phyloP scores from a whole-genome alignment of 2,113 vertebrate species.

The Antechinus flavipes region DNA sequence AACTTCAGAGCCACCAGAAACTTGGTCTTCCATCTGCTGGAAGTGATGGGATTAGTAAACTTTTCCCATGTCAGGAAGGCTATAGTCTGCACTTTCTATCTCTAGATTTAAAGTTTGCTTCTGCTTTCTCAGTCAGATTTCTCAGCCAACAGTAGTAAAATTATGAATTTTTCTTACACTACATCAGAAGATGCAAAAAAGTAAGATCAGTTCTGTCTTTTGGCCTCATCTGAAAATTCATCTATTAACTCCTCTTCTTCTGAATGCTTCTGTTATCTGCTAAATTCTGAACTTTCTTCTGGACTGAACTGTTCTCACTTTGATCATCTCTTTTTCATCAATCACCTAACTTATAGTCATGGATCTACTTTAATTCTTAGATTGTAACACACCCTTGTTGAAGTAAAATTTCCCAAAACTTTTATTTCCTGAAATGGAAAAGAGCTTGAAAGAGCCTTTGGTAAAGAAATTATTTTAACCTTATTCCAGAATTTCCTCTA shows the following conservation, averaged over 20 bases:
- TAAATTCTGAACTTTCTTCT: neutral
- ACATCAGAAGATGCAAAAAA: neutral
- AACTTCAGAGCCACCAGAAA: neutral
- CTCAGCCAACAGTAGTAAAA: neutral
- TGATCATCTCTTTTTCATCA: neutral
- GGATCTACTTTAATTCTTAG: neutral
- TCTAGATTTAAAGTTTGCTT: neutral
- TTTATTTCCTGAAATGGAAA: neutral
- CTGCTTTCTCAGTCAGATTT: neutral
- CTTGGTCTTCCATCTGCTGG: neutral
- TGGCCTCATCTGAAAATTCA: neutral
- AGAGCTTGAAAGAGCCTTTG: neutral
- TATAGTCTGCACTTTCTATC: neutral
- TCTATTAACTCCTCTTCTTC: neutral
- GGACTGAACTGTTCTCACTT: neutral
- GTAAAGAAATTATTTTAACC: neutral
- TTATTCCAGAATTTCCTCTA: neutral
- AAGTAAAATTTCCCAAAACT: neutral
- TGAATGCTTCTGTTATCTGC: neutral
- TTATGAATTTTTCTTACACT: neutral
- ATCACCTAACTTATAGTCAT: neutral
- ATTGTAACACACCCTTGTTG: neutral
- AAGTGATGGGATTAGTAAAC: neutral
- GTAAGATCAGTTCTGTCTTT: neutral
- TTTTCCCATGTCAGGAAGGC: neutral